These are phyloP conservation scores for Limenitis camilla DNA, from an alignment of 2,888 invertebrate species.

Conservation along the genomic window DNA sequence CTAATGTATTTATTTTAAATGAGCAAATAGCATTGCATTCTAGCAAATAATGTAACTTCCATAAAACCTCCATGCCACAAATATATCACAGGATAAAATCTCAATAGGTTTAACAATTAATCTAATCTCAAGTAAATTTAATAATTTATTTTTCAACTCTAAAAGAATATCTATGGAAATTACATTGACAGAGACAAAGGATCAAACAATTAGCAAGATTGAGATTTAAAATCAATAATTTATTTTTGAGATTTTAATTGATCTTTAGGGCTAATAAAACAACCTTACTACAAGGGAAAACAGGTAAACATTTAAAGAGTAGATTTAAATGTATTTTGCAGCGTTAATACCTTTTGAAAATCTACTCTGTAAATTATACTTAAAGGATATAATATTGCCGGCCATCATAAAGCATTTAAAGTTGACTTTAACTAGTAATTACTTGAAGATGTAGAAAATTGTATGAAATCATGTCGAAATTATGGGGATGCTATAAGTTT, in stretches of 20 bases:
- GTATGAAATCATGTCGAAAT: too few relatives aligned
- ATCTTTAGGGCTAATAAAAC: slow-evolving; percentile 4
- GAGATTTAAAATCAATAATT: neutral
- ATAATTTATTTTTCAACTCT: too few relatives aligned
- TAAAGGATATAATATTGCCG: slow-evolving; percentile 3
- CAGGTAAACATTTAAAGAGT: neutral
- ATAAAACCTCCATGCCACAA: slow-evolving; percentile 39
- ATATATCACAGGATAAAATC: neutral
- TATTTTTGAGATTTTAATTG: slow-evolving; percentile 3
- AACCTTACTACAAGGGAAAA: neutral
- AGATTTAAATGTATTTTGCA: slow-evolving; percentile 2
- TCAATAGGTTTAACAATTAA: too few relatives aligned
- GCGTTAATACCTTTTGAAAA: neutral
- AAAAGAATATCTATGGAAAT: slow-evolving; percentile 22
- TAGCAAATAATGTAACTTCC: slow-evolving; percentile 53
- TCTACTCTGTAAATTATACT: slow-evolving; percentile 3
- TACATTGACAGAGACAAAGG: slow-evolving; percentile 17
- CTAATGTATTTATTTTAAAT: too few relatives aligned
- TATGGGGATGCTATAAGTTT: too few relatives aligned
- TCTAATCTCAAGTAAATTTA: too few relatives aligned
- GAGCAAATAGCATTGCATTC: slow-evolving; percentile 31
- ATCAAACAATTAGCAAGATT: slow-evolving; percentile 5
- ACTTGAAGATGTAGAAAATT: too few relatives aligned
- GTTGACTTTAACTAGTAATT: too few relatives aligned
- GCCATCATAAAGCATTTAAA: too few relatives aligned